Evolutionary conservation across 2,797 vertebrate genomes (phyloP), one percentile per base, ranked within the genome.

Genomic region (Danionella dracula): DNA sequence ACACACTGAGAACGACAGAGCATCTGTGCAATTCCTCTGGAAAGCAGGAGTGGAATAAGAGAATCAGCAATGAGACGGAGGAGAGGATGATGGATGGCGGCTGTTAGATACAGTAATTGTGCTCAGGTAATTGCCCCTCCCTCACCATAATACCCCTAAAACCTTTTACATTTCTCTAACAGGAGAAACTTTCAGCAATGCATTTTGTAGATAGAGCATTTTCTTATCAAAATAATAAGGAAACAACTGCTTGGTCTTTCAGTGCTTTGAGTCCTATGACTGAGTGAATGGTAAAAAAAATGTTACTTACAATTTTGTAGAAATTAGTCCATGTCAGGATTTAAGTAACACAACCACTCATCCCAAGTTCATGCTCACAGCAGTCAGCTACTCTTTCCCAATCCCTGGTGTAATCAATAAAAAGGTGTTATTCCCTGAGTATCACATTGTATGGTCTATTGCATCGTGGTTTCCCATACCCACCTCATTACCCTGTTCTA

Each of bases 91-190:
- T 90, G 86, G 88, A 91, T 89, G 85, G 76, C 41, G 71, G 81
- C 83, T 88, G 83, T 90, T 88, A 87, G 86, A 83, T 49, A 73
- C 82, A 71, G 87, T 90, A 88, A 88, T 88, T 90, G 86, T 86
- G 83, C 84, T 84, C 86, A 86, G 87, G 86, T 89, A 88, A 88
- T 89, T 87, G 83, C 81, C 68, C 69, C 67, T 68, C 63, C 71
- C 59, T 38, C 15, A n/a, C 58, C 20, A 55, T 56, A 69, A 69
- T 51, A 56, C 61, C 69, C 34, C 45, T 62, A 19, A 53, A 32
- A 59, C 58, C 34, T 54, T 56, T 40, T 50, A 53, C 46, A 65
- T 68, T 50, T 60, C 54, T 54, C 27, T 27, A 40, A 41, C 34
- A 44, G 55, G 37, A 49, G 61, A 63, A 54, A 48, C 20, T 56